These are phyloP conservation scores for Phenganax marumi DNA, from an alignment of 92 coral and sea anemone genomes.

Conservation along the genomic window DNA sequence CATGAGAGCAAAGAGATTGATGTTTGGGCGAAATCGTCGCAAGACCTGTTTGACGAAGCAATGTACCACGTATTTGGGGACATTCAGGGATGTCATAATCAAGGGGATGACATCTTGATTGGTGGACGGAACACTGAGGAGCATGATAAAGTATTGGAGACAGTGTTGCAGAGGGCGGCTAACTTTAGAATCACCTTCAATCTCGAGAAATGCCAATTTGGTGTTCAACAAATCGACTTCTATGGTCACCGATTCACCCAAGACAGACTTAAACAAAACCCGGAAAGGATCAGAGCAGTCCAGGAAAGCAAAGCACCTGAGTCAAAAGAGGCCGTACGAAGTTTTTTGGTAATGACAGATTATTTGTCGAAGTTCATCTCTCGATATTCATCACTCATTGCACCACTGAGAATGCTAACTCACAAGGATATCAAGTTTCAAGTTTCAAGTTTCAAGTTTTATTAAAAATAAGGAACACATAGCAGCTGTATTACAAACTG, in stretches of 20 bases:
- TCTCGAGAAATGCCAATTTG: constrained; percentile 60
- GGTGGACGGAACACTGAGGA: constrained; percentile 50
- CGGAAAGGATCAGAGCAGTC: constrained; percentile 55
- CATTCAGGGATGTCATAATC: constrained; percentile 60
- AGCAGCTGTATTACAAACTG: too few relatives aligned
- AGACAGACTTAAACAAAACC: constrained; percentile 51
- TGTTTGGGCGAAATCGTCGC: constrained; percentile 69
- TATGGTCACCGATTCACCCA: too few relatives aligned
- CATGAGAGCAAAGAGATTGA: constrained; percentile 57
- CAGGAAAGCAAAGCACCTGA: constrained; percentile 52
- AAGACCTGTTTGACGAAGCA: constrained; percentile 70
- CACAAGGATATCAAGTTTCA: constrained; percentile 57
- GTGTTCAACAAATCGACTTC: constrained; percentile 51
- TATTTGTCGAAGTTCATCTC: constrained; percentile 62
- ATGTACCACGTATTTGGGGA: constrained; percentile 56
- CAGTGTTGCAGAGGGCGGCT: constrained; percentile 63
- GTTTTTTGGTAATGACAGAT: constrained; percentile 62
- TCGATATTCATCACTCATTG: constrained; percentile 56
- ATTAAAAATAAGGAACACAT: too few relatives aligned
- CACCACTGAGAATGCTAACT: constrained; percentile 56
- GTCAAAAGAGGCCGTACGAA: constrained; percentile 56
- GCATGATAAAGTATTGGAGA: constrained; percentile 52
- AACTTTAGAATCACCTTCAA: constrained; percentile 64
- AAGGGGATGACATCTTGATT: constrained; percentile 58
- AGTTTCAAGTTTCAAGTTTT: too few relatives aligned